phyloP scores from a whole-genome alignment of 2,888 invertebrate species.

The Drosophila nr. perissopoda region DNA sequence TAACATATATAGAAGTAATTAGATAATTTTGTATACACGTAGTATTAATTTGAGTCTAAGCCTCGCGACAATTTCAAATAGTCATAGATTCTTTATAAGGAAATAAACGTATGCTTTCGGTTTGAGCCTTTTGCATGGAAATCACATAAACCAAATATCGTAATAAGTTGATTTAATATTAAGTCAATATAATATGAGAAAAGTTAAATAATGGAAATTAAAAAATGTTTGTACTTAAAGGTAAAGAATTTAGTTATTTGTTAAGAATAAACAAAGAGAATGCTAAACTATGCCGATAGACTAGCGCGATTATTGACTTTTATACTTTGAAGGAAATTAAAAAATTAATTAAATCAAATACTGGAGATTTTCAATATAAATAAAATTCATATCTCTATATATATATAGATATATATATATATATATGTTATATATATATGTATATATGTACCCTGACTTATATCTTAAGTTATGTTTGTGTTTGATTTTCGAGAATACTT shows the following conservation, averaged over 20 bases:
- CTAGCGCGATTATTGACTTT: slow-evolving; percentile 10
- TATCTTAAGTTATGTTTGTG: slow-evolving; percentile 15
- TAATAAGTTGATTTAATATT: slow-evolving; percentile 19
- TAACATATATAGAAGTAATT: slow-evolving; percentile 50
- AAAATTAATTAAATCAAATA: slow-evolving; percentile 41
- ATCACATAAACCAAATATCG: slow-evolving; percentile 47
- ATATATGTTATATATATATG: slow-evolving; percentile 6
- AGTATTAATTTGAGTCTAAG: slow-evolving; percentile 59
- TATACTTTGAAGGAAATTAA: slow-evolving; percentile 27
- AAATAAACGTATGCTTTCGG: slow-evolving; percentile 43
- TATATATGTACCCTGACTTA: slow-evolving; percentile 40
- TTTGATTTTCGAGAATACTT: slow-evolving; percentile 32
- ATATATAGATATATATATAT: slow-evolving; percentile 18
- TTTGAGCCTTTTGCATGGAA: slow-evolving; percentile 65
- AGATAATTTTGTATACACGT: slow-evolving; percentile 54
- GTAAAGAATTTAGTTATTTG: slow-evolving; percentile 45
- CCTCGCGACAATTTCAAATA: slow-evolving; percentile 56
- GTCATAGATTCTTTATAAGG: slow-evolving; percentile 45
- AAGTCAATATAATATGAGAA: slow-evolving; percentile 38
- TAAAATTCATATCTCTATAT: slow-evolving; percentile 27
- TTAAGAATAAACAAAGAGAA: slow-evolving; percentile 30
- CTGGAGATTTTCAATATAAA: slow-evolving; percentile 37
- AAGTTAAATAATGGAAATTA: slow-evolving; percentile 53
- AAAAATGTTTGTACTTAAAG: slow-evolving; percentile 70
- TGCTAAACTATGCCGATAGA: slow-evolving; percentile 14